A percentile compares a stretch with the other conserved stretches of the same genome.
These are phyloP conservation scores for Aldrovandia affinis DNA, from an alignment of 2,797 vertebrate species.

Conservation along the genomic window DNA sequence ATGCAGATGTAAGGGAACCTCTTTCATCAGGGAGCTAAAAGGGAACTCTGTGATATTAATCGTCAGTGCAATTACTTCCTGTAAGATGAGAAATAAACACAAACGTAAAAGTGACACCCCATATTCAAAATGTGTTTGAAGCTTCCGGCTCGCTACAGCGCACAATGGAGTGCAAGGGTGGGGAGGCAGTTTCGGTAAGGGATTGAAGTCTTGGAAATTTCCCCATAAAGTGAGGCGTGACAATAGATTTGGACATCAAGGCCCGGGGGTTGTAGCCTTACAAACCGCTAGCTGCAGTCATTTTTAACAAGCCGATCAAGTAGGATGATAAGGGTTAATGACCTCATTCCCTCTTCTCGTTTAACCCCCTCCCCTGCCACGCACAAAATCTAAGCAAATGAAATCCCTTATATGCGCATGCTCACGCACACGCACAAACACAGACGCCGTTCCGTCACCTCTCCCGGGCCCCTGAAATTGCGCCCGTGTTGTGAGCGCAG, in stretches of 20 bases:
- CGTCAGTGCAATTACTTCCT: background rate
- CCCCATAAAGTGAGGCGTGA: constrained; percentile 73
- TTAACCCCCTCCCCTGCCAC: constrained; percentile 49
- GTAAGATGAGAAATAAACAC: background rate
- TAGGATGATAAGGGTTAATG: constrained; percentile 74
- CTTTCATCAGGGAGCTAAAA: background rate
- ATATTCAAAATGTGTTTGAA: background rate
- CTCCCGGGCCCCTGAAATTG: constrained; percentile 73
- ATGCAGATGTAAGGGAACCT: background rate
- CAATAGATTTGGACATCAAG: constrained; percentile 76
- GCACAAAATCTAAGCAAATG: constrained; percentile 25
- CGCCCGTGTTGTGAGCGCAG: constrained; percentile 70
- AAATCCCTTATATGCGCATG: constrained; percentile 62
- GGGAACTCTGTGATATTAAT: background rate
- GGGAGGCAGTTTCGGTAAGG: constrained; percentile 64
- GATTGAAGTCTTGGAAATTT: constrained; percentile 77
- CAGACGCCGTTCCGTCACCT: constrained; percentile 47
- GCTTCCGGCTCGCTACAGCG: background rate
- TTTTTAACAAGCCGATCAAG: constrained; percentile 71
- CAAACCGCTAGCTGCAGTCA: constrained; percentile 62
- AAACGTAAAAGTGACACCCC: background rate
- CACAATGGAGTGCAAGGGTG: constrained; percentile 43
- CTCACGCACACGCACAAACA: constrained; percentile 48
- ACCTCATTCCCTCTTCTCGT: constrained; percentile 65
- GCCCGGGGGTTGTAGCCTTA: constrained; percentile 71